phyloP scores from a whole-genome alignment of 1,140 invertebrate genomes.

The Nephotettix cincticeps region DNA sequence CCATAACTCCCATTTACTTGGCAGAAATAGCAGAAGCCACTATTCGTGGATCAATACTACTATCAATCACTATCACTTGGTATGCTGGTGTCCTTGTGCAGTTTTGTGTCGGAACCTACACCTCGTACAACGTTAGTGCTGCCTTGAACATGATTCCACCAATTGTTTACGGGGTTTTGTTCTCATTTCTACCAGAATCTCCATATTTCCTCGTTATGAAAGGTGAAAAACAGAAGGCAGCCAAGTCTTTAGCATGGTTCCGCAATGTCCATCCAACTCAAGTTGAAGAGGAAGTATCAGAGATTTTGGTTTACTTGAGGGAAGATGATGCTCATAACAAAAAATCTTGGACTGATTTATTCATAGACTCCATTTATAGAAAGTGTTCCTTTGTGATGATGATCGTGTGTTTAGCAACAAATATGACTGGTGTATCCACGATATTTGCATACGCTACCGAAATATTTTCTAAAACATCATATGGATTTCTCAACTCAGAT shows the following conservation, averaged over 20 bases:
- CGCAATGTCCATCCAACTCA: conserved; percentile 46
- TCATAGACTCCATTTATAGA: not conserved
- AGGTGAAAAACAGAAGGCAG: conserved; percentile 60
- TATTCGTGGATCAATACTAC: conserved; percentile 35
- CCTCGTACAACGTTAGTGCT: conserved; percentile 11
- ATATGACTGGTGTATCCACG: not conserved
- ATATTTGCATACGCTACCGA: conserved; percentile 15
- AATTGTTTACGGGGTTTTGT: conserved; percentile 38
- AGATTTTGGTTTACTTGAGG: conserved; percentile 1
- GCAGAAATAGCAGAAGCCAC: conserved; percentile 65
- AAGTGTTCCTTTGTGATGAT: not conserved
- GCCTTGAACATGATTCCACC: conserved; percentile 30
- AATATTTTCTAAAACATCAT: not conserved
- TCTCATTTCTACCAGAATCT: conserved; percentile 65
- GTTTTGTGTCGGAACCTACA: conserved; percentile 57
- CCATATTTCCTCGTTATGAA: conserved; percentile 67
- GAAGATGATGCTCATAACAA: not conserved
- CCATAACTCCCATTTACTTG: conserved; percentile 80
- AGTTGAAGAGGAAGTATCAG: conserved; percentile 1
- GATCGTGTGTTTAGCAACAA: not conserved
- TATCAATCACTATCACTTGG: conserved; percentile 21
- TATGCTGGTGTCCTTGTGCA: conserved; percentile 51
- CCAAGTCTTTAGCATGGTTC: conserved; percentile 62
- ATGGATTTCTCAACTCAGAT: not conserved
- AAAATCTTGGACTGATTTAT: conserved; percentile 7